A percentile compares a stretch with the other conserved stretches of the same genome.
These are phyloP conservation scores for Cyaniris semiargus DNA, from an alignment of 2,888 invertebrate genomes.

Conservation along the genomic window DNA sequence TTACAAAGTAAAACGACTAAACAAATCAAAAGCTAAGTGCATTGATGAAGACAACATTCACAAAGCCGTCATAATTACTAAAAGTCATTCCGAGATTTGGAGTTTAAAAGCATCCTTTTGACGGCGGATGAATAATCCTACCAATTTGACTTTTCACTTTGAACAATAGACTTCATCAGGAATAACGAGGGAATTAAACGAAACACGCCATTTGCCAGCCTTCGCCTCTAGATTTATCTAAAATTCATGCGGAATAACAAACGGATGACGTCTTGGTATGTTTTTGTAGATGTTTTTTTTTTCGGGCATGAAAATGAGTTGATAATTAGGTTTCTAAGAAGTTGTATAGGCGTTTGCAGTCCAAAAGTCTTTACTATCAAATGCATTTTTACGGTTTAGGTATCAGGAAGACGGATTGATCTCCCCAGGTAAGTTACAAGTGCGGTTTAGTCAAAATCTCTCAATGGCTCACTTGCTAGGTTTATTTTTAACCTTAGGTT, in stretches of 20 bases:
- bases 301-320: background rate
- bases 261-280: constrained; percentile 11
- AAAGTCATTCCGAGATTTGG: constrained; percentile 58
- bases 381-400: no score
- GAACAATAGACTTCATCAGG: constrained; percentile 74
- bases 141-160: constrained; percentile 62
- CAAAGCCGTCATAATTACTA: constrained; percentile 52
- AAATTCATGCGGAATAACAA: constrained; percentile 45
- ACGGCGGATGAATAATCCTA: constrained; percentile 72
- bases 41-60: constrained; percentile 8
- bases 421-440: no score
- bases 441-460: no score
- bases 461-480: no score
- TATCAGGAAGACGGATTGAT: no score
- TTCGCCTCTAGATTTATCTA: constrained; percentile 45
- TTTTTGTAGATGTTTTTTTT: background rate
- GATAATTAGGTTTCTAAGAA: background rate
- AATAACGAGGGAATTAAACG: constrained; percentile 73
- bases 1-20: background rate
- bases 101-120: constrained; percentile 60
- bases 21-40: constrained; percentile 13
- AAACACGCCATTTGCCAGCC: constrained; percentile 64
- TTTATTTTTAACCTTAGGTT: no score
- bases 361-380: no score
- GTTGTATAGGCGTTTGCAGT: background rate